Evolutionary conservation across 2,888 invertebrate species (phyloP).

Genomic region (Drosophila vallismaia): DNA sequence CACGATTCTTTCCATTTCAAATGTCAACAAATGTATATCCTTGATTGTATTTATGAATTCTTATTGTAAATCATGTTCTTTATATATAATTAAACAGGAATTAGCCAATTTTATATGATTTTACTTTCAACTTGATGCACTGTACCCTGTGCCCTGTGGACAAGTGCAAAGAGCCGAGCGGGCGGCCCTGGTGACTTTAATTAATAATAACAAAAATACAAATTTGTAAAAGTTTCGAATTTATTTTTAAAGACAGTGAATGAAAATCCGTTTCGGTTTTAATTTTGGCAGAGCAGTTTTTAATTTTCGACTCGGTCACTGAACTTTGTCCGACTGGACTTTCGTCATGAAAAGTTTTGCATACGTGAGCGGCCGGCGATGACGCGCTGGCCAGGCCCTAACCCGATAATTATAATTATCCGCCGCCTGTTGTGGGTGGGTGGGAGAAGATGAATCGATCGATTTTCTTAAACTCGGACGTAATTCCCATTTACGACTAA

Average conservation of each 20-base stretch:
- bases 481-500: conserved; percentile 11
- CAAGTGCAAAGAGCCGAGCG: conserved; percentile 55
- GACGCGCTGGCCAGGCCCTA: conserved; percentile 39
- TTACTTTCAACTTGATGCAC: conserved; percentile 1
- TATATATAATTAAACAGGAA: neutral
- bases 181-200: conserved; percentile 24
- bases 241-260: conserved; percentile 69
- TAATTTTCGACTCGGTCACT: conserved; percentile 57
- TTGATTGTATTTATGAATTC: no score
- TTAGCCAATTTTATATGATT: neutral
- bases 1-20: no score
- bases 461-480: conserved; percentile 25
- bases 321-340: conserved; percentile 80
- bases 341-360: conserved; percentile 74
- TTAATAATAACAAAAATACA: conserved; percentile 62
- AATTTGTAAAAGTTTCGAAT: conserved; percentile 74
- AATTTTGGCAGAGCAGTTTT: conserved; percentile 30
- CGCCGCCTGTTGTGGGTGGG: conserved; percentile 35
- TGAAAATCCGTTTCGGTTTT: conserved; percentile 68
- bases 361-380: conserved; percentile 54
- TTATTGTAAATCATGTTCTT: no score
- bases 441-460: conserved; percentile 23
- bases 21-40: no score
- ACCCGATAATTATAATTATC: conserved; percentile 28
- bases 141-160: conserved; percentile 13